Percentiles rank a stretch among this genome's conserved stretches.
Conservation (phyloP, 2,888 invertebrate species). For the Aspidapion aeneum region DNA sequence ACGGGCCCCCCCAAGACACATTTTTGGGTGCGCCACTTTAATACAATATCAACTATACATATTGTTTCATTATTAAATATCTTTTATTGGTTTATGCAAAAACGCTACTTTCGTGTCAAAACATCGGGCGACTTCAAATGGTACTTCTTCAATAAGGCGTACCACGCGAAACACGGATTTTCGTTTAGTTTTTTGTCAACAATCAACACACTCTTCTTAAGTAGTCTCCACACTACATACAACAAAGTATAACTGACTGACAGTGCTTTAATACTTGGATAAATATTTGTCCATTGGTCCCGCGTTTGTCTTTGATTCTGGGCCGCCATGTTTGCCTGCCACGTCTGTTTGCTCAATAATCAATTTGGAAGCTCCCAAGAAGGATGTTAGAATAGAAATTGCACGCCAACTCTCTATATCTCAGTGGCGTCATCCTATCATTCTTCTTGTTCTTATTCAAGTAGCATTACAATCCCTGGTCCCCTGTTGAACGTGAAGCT, state of each 20-base stretch:
- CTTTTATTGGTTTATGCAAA: too few relatives aligned
- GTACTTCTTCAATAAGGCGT: neutral
- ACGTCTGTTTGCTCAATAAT: slow-evolving; percentile 38
- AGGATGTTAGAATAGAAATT: neutral
- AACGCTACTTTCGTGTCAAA: slow-evolving; percentile 1
- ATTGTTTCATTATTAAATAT: too few relatives aligned
- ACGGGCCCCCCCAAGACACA: too few relatives aligned
- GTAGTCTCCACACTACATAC: too few relatives aligned
- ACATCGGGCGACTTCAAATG: neutral
- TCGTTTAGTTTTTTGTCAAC: slow-evolving; percentile 40
- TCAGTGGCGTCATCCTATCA: neutral
- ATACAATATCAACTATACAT: too few relatives aligned
- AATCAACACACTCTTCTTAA: slow-evolving; percentile 38
- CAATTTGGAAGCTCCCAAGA: slow-evolving; percentile 37
- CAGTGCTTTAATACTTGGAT: slow-evolving; percentile 44
- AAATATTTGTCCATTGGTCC: slow-evolving; percentile 43
- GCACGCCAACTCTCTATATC: neutral
- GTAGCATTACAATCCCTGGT: too few relatives aligned
- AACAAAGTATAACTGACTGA: too few relatives aligned
- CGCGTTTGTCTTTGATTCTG: slow-evolving; percentile 40
- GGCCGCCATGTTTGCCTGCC: slow-evolving; percentile 31
- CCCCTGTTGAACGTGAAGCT: too few relatives aligned
- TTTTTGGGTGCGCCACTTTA: too few relatives aligned
- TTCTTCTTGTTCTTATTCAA: too few relatives aligned
- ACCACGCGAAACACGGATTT: slow-evolving; percentile 21